Base-by-base conservation (phyloP, 2,888 invertebrate species). In the Thalpophila matura region DNA sequence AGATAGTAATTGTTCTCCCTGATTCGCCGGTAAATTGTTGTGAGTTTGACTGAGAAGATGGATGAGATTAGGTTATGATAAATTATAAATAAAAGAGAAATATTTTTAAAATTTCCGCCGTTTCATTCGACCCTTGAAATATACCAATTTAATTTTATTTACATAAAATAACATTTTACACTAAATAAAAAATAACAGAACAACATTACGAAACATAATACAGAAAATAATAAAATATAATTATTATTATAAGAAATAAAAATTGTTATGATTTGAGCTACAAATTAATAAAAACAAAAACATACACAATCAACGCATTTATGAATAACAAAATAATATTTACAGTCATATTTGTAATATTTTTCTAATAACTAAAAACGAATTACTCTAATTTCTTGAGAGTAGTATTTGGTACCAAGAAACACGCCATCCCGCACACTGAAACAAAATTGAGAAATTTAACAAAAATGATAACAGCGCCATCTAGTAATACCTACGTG, bases 71-170 rank as follows among this genome's bases (percentile, higher is more conserved):
- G 90, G 86, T 89, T 83, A 93, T 81, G 86, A 90, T 92, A 91
- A 92, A 92, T 91, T 92, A 92, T 92, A 88, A 93, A 93, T 93
- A 92, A 94, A 93, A 91, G 90, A 91, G 90, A 89, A 85, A 92
- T 93, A 93, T 94, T 94, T 94, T 94, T 93, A 89, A 87, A 87
- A 73, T 63, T 35, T 54, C 42, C 79, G 68, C 63, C 60, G 73
- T 89, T 89, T 89, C 74, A 81, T 87, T 74, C 35, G 14, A 59
- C 33, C 20, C 38, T 60, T 50, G 9, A 16, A 31, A 3, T 40
- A 38, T 12, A 47, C 9, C 14, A 56, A 33, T 64, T n/a, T n/a
- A n/a, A n/a, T n/a, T n/a, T 54, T 64, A 77, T 77, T 77, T 76
- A 74, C 46, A 69, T 38, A 60, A 38, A 57, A n/a, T n/a, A 0